Base-by-base conservation (phyloP, 92 coral and sea anemone species). In the Palythoa grandiflora region DNA sequence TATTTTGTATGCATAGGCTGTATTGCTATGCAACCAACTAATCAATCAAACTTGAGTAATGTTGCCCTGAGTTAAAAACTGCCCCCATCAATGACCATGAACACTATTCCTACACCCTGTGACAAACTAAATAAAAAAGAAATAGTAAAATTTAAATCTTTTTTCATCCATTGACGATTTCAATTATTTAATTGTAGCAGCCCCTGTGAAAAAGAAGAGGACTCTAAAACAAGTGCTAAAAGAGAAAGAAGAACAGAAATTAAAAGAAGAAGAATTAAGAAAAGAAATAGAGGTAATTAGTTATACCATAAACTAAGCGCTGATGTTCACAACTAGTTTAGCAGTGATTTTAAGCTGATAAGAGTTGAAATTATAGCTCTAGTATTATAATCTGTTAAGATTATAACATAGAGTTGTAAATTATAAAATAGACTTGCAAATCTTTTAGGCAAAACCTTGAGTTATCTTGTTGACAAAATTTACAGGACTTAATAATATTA, bases 201-300 rank as follows among this genome's bases (percentile, higher is more conserved):
- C 90, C 8, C 85, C 78, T 21, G 89, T 87, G 77, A 97, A 97
- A 87, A 96, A 96, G 77, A 93, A 88, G 73, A 88, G 89, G 77
- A 91, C 96, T 6, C 19, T 97, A 21, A 97, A 97, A 79, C 94
- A 97, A 78, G 94, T 73, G 36, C 73, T 97, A 28, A 84, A 89
- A 88, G 99, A 97, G 87, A 97, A 97, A 74, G 99, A 95, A 66
- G 98, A 94, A 59, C 92, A 95, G 78, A 94, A 91, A 79, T 44
- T 44, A 71, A 73, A 70, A 79, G 94, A 96, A 83, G 90, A 91
- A 39, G 89, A 91, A 59, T 71, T 85, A 63, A 47, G 68, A 83
- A 88, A 91, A 83, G 93, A 93, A 83, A 81, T 89, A 78, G 87
- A 79, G 55, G 88, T 79, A 36, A 38, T 20, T 19, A 19, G 1